phyloP scores from a whole-genome alignment of 2,797 vertebrate genomes.

The Nasua narica region DNA sequence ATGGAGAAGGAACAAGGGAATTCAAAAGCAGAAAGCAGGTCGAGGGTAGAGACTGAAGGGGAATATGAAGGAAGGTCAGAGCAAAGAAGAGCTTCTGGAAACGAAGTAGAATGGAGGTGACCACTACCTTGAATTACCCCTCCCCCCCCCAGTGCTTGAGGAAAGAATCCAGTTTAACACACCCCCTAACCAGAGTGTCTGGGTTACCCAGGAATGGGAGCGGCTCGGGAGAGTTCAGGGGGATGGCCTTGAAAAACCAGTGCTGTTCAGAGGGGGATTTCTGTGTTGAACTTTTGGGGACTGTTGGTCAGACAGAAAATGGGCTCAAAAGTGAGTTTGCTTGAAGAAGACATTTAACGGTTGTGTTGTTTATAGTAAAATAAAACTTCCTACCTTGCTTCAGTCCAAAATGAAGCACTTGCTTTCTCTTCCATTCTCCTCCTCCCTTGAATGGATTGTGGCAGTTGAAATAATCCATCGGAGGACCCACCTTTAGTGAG shows the following conservation, averaged over 20 bases:
- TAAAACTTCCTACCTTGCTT: slow-evolving; percentile 64
- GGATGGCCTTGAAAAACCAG: not conserved
- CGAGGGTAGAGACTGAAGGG: not conserved
- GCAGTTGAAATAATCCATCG: slow-evolving; percentile 45
- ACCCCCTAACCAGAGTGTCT: not conserved
- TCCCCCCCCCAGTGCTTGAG: not conserved
- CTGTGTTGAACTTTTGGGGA: slow-evolving; percentile 75
- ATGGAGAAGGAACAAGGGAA: not conserved
- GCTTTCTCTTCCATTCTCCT: slow-evolving; percentile 47
- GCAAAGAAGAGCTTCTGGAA: not conserved
- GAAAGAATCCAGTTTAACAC: not conserved
- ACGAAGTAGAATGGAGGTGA: not conserved
- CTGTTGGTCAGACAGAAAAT: slow-evolving; percentile 72
- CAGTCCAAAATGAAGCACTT: slow-evolving; percentile 57
- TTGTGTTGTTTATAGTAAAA: slow-evolving; percentile 69
- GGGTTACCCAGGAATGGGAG: not conserved
- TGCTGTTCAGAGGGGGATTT: slow-evolving; percentile 50
- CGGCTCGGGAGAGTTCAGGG: not conserved
- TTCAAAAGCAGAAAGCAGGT: not conserved
- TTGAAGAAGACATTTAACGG: slow-evolving; percentile 63
- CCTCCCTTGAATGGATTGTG: slow-evolving; percentile 55
- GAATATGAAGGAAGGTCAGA: not conserved
- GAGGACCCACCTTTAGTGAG: slow-evolving; percentile 61
- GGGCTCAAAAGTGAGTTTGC: slow-evolving; percentile 73
- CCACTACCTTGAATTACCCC: not conserved